Conservation (phyloP, 2,113 vertebrate species). For the Lagopus muta region DNA sequence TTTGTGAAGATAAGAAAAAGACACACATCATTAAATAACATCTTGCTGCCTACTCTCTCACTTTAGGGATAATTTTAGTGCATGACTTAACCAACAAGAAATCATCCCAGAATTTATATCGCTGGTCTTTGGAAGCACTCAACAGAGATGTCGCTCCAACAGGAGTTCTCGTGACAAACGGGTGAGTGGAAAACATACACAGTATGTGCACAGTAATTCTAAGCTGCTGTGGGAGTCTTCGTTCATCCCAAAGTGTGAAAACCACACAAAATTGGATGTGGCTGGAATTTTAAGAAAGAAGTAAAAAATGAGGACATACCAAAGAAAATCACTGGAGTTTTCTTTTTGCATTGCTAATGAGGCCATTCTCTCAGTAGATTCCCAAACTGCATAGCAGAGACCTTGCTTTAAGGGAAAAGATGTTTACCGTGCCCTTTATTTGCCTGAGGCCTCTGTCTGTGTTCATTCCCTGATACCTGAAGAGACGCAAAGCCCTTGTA, state of each 20-base stretch:
- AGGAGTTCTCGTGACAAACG: conserved; percentile 94
- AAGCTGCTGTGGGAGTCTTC: background rate
- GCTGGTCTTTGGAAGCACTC: conserved; percentile 94
- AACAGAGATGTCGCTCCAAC: conserved; percentile 92
- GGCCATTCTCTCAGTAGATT: background rate
- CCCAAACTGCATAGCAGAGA: background rate
- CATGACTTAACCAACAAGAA: conserved; percentile 99
- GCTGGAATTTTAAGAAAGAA: background rate
- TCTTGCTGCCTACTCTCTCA: conserved; percentile 20
- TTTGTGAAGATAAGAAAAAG: background rate
- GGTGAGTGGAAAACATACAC: conserved; percentile 76
- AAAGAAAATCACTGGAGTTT: background rate
- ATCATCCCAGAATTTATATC: conserved; percentile 96
- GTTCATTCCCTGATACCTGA: background rate
- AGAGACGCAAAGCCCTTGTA: background rate
- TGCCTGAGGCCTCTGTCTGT: background rate
- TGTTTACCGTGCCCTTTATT: background rate
- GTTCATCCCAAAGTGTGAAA: background rate
- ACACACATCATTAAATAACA: background rate
- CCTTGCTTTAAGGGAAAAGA: background rate
- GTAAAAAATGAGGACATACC: background rate
- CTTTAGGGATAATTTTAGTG: conserved; percentile 94
- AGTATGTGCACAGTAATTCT: background rate
- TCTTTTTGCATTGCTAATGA: background rate
- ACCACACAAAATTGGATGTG: background rate